Base-by-base conservation (phyloP, 1,140 invertebrate species). In the Rhyacophila brunnea region DNA sequence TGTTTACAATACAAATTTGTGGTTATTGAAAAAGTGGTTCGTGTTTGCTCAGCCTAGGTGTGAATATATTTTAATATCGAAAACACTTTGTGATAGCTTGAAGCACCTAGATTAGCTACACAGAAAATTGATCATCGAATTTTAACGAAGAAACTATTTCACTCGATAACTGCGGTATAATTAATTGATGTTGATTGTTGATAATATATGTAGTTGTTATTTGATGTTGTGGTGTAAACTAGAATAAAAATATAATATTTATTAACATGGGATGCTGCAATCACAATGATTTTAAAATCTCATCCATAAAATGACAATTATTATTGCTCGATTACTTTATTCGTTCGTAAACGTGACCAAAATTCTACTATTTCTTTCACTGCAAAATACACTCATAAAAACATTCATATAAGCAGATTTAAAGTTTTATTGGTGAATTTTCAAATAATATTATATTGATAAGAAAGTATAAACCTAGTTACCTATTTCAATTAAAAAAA, bases 151-250 rank as follows among this genome's bases (percentile, higher is more conserved):
- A 58, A 60, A 56, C 71, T 73, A 75, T 60, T 51, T 57, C 69
- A 70, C 70, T 68, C 45, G 44, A 73, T 74, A 68, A 72, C 61
- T 72, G 34, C 71, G 74, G 71, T 75, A 78, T 78, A 77, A 72
- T 70, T 74, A 76, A 74, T 79, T 75, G 76, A 76, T 79, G 77
- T 79, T 79, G 77, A 78, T 73, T 79, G 76, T 78, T 79, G 76
- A 78, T 77, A 78, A 76, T 76, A 75, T 75, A 71, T 72, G 71
- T 75, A 70, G 76, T 74, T 77, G 75, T 77, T 74, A 79, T 68
- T 79, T 72, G 77, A 75, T 79, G 77, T 79, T 78, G 77, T 79
- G 77, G 74, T 74, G 76, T 79, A 75, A 74, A 74, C 71, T 77
- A 74, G 75, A 71, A 75, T 75, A 60, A 76, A 75, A 72, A 69